Evolutionary conservation across 2,113 vertebrate genomes (phyloP), one percentile per base, ranked within the genome.

Genomic region (Holacanthus passer): DNA sequence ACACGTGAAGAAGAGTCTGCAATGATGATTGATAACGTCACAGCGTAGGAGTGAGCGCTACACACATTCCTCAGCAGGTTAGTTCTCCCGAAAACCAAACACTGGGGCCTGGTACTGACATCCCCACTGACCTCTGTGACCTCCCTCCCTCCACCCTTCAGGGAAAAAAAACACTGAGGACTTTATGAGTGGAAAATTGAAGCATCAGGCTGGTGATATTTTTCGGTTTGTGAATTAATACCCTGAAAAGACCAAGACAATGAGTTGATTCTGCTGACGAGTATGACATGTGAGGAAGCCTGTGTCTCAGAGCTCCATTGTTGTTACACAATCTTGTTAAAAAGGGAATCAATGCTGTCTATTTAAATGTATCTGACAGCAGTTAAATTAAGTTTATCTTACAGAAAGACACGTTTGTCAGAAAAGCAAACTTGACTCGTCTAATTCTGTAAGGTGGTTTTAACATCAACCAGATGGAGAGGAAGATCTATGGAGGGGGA

Each of bases 101-200:
- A 77, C 63, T 16, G 7, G 68, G 53, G 87, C 87, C 93, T 93
- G 91, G 92, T 87, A 93, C 93, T 8, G 60, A 76, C 88, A 85
- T 83, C 91, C 70, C 93, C 48, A 3, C 43, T 32, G 82, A 89
- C 93, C 88, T 81, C 16, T 79, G 52, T 24, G 83, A 92, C 91
- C 81, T 41, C 19, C 27, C 60, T 45, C 79, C 79, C 79, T 83
- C 75, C 58, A 32, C 53, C 58, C 69, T 64, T 69, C 31, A 48
- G 60, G n/a, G n/a, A n/a, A n/a, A 77, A 17, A 35, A 85, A 79
- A 88, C 73, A 52, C 17, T 1, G 4, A 71, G n/a, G 52, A 56
- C 60, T 77, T 37, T 2, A 47, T 45, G 43, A 45, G 60, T 65
- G 32, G 10, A 48, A 78, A 24, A 62, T 22, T 5, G 14, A 73